phyloP scores from a whole-genome alignment of 2,888 invertebrate genomes.

The Cephus pygmeus region DNA sequence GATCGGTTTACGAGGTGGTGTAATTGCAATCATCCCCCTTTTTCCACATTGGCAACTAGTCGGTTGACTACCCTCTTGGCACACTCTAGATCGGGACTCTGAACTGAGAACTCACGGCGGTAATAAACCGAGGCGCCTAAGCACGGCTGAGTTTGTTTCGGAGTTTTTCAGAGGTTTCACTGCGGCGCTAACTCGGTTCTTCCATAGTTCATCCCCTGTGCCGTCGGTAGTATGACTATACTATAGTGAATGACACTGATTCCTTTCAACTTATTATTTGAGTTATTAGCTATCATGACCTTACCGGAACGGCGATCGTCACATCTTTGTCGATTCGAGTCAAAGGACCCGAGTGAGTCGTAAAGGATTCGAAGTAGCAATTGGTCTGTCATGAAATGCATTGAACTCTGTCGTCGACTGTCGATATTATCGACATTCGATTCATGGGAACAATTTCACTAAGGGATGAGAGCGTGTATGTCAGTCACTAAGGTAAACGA shows the following conservation, averaged over 20 bases:
- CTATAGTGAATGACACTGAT: conserved; percentile 27
- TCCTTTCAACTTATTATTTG: conserved; percentile 41
- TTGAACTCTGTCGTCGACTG: not conserved
- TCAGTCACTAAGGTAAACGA: not conserved
- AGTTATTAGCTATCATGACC: conserved; percentile 21
- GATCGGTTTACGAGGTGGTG: conserved; percentile 50
- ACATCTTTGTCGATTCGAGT: no score
- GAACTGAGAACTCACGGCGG: conserved; percentile 40
- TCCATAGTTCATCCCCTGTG: conserved; percentile 25
- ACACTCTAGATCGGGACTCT: conserved; percentile 36
- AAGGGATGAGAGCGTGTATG: not conserved
- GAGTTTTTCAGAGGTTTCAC: conserved; percentile 57
- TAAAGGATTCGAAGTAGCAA: not conserved
- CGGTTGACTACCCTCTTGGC: conserved; percentile 11
- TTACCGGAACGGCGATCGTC: not conserved
- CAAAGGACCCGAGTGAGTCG: not conserved
- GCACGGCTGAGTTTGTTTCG: conserved; percentile 45
- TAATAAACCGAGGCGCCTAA: conserved; percentile 39
- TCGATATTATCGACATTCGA: not conserved
- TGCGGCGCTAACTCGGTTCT: conserved; percentile 59
- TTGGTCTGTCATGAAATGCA: not conserved
- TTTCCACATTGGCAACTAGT: conserved; percentile 13
- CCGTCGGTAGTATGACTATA: conserved; percentile 9
- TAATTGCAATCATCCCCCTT: conserved; percentile 49
- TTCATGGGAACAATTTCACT: not conserved